Conservation (phyloP, 2,113 vertebrate genomes). For the Pteronura brasiliensis region DNA sequence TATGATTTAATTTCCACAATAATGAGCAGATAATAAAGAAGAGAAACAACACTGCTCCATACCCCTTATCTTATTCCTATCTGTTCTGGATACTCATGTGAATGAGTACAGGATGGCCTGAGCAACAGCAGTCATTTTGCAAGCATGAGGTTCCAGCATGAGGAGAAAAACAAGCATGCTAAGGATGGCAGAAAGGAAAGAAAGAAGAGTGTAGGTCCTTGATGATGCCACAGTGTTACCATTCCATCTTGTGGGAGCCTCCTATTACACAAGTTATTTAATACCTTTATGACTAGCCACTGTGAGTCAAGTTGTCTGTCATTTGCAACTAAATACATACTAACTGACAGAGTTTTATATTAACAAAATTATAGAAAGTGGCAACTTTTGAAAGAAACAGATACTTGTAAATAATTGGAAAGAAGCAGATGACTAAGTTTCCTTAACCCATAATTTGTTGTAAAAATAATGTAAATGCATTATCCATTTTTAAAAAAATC, state of each 20-base stretch:
- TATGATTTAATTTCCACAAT: neutral
- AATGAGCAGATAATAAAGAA: neutral
- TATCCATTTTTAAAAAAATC: neutral
- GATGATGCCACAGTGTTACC: neutral
- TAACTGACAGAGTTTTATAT: neutral
- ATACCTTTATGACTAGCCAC: neutral
- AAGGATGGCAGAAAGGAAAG: neutral
- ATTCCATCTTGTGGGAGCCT: neutral
- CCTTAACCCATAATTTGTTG: neutral
- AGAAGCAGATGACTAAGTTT: neutral
- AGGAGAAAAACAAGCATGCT: neutral
- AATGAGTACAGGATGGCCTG: neutral
- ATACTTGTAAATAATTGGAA: neutral
- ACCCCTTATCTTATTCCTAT: neutral
- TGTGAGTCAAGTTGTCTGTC: neutral
- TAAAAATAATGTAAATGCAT: neutral
- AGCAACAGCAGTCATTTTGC: neutral
- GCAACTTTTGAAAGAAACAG: neutral
- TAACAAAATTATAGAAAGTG: neutral
- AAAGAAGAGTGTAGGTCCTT: rapidly evolving
- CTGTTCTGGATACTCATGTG: neutral
- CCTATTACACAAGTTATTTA: rapidly evolving
- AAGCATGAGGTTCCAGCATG: neutral
- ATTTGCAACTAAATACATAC: neutral
- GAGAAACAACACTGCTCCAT: neutral